Percentiles rank a stretch among this genome's conserved stretches.
Conservation (phyloP, 2,797 vertebrate species). For the Sternotherus odoratus region DNA sequence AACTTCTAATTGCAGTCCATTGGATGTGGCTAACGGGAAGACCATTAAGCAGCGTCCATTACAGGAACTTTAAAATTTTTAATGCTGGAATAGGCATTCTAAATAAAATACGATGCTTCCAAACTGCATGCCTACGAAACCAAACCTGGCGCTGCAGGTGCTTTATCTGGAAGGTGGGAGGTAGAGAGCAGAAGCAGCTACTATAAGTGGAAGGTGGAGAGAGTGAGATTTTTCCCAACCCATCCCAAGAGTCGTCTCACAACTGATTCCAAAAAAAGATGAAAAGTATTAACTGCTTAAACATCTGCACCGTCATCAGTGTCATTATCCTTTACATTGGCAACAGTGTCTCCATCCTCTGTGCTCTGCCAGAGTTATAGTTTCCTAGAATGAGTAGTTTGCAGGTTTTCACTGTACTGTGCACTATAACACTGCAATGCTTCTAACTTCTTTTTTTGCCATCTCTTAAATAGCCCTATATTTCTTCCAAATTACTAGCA, state of each 20-base stretch:
- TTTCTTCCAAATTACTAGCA: conserved; percentile 53
- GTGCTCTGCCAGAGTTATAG: conserved; percentile 6
- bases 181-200: conserved; percentile 51
- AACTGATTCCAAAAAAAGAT: conserved; percentile 37
- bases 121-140: conserved; percentile 61
- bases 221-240: conserved; percentile 25
- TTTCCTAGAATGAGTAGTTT: conserved; percentile 38
- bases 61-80: conserved; percentile 64
- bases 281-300: conserved; percentile 55
- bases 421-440: conserved; percentile 56
- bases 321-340: conserved; percentile 32
- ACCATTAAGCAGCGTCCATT: conserved; percentile 44
- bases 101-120: conserved; percentile 17
- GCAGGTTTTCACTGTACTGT: conserved; percentile 62
- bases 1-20: conserved; percentile 10
- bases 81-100: conserved; percentile 65
- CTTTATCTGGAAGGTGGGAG: conserved; percentile 69
- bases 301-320: neutral
- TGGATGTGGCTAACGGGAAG: conserved; percentile 55
- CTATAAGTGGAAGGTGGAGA: conserved; percentile 42
- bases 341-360: conserved; percentile 21
- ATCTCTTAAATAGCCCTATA: conserved; percentile 21
- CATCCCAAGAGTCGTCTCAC: conserved; percentile 42
- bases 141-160: conserved; percentile 62
- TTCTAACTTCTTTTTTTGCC: conserved; percentile 59